Conservation (phyloP, 2,113 vertebrate genomes). For the Urocolius indicus region DNA sequence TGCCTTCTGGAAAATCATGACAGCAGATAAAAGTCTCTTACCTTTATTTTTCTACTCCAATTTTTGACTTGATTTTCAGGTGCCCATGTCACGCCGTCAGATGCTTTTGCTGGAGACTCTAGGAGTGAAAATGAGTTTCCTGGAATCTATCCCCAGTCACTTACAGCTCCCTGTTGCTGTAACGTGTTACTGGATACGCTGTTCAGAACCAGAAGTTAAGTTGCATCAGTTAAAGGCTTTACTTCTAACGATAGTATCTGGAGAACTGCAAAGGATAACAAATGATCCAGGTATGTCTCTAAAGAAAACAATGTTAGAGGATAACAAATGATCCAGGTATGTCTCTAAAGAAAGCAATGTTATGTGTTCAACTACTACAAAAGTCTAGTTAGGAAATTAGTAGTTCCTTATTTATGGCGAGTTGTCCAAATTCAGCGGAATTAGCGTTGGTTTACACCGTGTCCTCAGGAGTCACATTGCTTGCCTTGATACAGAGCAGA, state of each 20-base stretch:
- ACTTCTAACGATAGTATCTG: constrained; percentile 78
- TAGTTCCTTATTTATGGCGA: accelerated
- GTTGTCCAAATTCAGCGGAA: not conserved
- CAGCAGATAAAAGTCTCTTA: not conserved
- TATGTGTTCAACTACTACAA: not conserved
- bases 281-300: constrained; percentile 62
- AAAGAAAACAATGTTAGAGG: no score
- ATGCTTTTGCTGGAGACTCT: constrained; percentile 80
- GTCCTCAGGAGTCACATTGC: not conserved
- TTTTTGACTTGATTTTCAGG: constrained; percentile 63
- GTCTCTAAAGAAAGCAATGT: not conserved
- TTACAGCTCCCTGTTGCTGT: constrained; percentile 79
- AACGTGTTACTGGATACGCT: constrained; percentile 82
- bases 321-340: constrained; percentile 54
- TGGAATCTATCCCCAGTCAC: constrained; percentile 67
- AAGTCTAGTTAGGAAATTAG: not conserved
- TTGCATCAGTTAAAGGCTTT: constrained; percentile 80
- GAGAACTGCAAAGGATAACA: constrained; percentile 58
- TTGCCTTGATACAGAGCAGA: not conserved
- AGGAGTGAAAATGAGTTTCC: constrained; percentile 53
- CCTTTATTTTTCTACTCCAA: not conserved
- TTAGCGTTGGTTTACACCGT: not conserved
- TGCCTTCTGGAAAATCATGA: not conserved
- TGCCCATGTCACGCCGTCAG: constrained; percentile 28
- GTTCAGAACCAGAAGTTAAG: constrained; percentile 69